phyloP scores from a whole-genome alignment of 1,140 invertebrate species.

The Tribolium madens region DNA sequence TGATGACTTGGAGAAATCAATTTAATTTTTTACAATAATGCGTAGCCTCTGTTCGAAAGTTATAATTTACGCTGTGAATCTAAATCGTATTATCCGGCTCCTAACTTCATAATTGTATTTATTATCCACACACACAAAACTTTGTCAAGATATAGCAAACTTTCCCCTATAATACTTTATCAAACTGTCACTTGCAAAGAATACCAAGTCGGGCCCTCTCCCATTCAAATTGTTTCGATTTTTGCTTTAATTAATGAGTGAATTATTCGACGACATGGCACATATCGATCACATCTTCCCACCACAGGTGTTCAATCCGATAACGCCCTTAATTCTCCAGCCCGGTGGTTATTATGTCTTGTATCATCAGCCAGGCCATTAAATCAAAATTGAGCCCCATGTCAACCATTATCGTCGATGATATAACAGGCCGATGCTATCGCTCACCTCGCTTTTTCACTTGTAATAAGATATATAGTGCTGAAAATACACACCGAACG shows the following conservation, averaged over 20 bases:
- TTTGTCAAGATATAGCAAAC: constrained; percentile 42
- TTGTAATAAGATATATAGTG: background rate
- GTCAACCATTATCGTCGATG: constrained; percentile 10
- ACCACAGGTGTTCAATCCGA: constrained; percentile 24
- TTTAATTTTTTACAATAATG: too few relatives aligned
- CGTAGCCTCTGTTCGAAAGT: background rate
- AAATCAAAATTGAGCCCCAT: background rate
- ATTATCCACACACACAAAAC: constrained; percentile 40
- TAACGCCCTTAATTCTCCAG: constrained; percentile 7
- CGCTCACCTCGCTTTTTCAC: background rate
- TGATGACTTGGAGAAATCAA: too few relatives aligned
- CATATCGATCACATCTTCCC: background rate
- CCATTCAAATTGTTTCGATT: too few relatives aligned
- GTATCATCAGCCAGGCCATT: constrained; percentile 11
- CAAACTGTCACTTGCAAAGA: constrained; percentile 42
- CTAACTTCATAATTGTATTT: constrained; percentile 45
- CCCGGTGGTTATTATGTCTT: constrained; percentile 7
- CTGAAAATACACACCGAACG: background rate
- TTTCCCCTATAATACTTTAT: constrained; percentile 43
- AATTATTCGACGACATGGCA: background rate
- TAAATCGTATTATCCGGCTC: constrained; percentile 33
- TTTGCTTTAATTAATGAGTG: background rate
- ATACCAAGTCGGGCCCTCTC: background rate
- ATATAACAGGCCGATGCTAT: background rate
- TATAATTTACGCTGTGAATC: constrained; percentile 10